Evolutionary conservation across 1,140 invertebrate species (phyloP).

Genomic region (Drosophila ironensis): DNA sequence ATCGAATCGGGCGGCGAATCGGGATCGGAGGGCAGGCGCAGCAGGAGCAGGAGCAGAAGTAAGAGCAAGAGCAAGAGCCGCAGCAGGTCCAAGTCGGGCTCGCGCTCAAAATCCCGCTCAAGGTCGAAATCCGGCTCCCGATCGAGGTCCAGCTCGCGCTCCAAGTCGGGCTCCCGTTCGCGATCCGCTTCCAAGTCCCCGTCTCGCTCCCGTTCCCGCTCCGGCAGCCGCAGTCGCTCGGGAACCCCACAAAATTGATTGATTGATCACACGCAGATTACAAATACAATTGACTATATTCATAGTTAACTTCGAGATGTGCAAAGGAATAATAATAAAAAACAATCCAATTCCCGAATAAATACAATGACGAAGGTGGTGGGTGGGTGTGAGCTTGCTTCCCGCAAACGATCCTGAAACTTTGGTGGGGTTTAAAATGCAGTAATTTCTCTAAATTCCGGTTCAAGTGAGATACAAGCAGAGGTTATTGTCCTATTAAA

Average conservation of each 20-base stretch:
- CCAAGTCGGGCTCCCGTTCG: slow-evolving; percentile 62
- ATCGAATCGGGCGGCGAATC: slow-evolving; percentile 81
- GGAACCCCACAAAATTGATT: slow-evolving; percentile 13
- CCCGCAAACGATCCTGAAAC: too few relatives aligned
- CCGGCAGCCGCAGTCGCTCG: slow-evolving; percentile 21
- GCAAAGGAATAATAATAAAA: slow-evolving; percentile 26
- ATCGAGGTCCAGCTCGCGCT: slow-evolving; percentile 44
- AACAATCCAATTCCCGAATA: slow-evolving; percentile 12
- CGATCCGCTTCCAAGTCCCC: slow-evolving; percentile 70
- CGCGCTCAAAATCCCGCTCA: slow-evolving; percentile 66
- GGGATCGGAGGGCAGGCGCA: slow-evolving; percentile 34
- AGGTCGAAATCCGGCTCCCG: slow-evolving; percentile 68
- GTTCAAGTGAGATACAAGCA: too few relatives aligned
- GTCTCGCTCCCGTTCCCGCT: slow-evolving; percentile 72
- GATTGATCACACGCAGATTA: neutral
- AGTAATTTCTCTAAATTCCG: too few relatives aligned
- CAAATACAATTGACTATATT: slow-evolving; percentile 36
- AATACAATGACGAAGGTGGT: slow-evolving; percentile 7
- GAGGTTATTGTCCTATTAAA: too few relatives aligned
- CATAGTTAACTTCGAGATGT: slow-evolving; percentile 30
- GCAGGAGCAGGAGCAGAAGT: neutral
- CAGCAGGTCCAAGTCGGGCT: slow-evolving; percentile 72
- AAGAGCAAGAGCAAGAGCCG: neutral
- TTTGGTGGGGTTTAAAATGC: too few relatives aligned
- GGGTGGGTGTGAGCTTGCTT: too few relatives aligned